Percentiles rank a stretch among this genome's conserved stretches.
phyloP scores from a whole-genome alignment of 2,113 vertebrate genomes.

The Nyctibius bracteatus region DNA sequence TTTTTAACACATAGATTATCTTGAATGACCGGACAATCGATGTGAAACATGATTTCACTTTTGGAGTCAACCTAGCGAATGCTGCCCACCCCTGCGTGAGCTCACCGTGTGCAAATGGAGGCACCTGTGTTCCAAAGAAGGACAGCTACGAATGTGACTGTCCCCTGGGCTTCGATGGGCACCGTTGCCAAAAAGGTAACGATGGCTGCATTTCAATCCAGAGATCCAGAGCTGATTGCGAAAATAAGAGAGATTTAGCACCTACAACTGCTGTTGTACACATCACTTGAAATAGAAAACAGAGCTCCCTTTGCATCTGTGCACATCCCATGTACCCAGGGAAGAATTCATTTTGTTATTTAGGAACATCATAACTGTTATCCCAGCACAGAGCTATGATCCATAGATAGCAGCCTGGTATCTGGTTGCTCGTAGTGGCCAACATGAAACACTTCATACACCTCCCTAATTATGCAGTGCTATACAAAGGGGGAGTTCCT shows the following conservation, averaged over 20 bases:
- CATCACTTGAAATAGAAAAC: not conserved
- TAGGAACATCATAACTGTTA: not conserved
- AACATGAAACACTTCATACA: not conserved
- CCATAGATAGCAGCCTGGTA: not conserved
- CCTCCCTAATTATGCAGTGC: not conserved
- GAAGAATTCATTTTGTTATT: not conserved
- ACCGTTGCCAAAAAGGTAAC: conserved; percentile 93
- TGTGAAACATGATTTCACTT: conserved; percentile 74
- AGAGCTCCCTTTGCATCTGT: not conserved
- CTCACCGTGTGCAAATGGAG: conserved; percentile 86
- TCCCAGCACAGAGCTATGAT: not conserved
- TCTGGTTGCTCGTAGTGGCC: not conserved
- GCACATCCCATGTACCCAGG: not conserved
- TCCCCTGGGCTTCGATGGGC: conserved; percentile 88
- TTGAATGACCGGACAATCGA: conserved; percentile 86
- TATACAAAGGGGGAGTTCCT: not conserved
- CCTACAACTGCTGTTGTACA: not conserved
- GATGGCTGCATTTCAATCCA: not conserved
- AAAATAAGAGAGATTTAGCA: not conserved
- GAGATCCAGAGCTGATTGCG: fast-evolving
- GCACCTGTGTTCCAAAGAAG: conserved; percentile 85
- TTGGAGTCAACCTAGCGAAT: conserved; percentile 88
- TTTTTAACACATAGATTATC: conserved; percentile 71
- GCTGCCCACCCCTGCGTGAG: conserved; percentile 85
- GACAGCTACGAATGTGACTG: conserved; percentile 93